These are phyloP conservation scores for Caerostris darwini DNA, from an alignment of 1,140 invertebrate genomes.

Conservation along the genomic window DNA sequence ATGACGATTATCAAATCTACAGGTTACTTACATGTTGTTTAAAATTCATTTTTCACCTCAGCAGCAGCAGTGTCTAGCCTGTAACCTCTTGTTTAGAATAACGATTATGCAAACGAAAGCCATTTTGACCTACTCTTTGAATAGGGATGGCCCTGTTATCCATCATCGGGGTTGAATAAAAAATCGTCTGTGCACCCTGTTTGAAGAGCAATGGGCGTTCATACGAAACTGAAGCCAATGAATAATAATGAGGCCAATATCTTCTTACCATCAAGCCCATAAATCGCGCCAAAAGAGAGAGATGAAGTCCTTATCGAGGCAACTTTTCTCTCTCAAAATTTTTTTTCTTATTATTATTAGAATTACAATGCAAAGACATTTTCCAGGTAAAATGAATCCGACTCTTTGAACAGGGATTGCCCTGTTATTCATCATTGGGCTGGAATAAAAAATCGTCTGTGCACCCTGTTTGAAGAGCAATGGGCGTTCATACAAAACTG, in stretches of 20 bases:
- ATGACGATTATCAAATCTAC: background rate
- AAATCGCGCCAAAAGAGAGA: background rate
- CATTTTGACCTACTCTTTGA: background rate
- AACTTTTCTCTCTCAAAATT: background rate
- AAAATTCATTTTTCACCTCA: conserved; percentile 8
- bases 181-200: background rate
- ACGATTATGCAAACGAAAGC: background rate
- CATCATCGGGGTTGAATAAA: background rate
- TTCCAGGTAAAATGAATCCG: conserved; percentile 50
- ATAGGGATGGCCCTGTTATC: background rate
- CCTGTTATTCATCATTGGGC: background rate
- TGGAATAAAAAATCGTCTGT: background rate
- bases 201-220: background rate
- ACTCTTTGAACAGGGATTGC: background rate
- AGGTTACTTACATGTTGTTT: background rate
- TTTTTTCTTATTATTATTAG: background rate
- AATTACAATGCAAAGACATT: conserved; percentile 18
- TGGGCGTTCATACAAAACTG: background rate
- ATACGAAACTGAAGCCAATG: background rate
- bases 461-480: background rate
- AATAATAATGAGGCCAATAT: background rate
- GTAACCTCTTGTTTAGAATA: background rate
- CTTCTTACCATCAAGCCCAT: background rate
- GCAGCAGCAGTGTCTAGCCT: background rate
- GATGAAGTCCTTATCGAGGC: background rate